Evolutionary conservation across 2,797 vertebrate species (phyloP).

Genomic region (Kryptopterus vitreolus): DNA sequence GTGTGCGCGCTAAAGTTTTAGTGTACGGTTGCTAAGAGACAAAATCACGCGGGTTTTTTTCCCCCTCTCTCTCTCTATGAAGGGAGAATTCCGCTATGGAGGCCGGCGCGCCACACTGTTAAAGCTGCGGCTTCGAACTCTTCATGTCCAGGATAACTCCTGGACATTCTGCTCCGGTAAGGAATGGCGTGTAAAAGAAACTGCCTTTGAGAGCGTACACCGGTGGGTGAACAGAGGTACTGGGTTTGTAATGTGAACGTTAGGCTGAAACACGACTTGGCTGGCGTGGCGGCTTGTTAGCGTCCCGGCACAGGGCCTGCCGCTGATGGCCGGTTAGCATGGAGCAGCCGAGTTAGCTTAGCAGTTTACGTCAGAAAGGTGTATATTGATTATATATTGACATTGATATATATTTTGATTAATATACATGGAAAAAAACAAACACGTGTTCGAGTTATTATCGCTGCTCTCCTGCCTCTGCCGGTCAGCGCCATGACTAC

Average conservation of each 20-base stretch:
- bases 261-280: no score
- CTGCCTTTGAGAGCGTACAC: no score
- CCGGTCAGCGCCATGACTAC: background rate
- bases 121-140: background rate
- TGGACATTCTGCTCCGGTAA: background rate
- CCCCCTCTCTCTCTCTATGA: no score
- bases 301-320: background rate
- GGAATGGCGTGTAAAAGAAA: background rate
- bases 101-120: background rate
- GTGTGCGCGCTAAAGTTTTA: no score
- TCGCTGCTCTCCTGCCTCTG: background rate
- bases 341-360: background rate
- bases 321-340: background rate
- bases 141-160: background rate
- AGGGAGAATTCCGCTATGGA: background rate
- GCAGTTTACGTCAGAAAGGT: background rate
- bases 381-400: background rate
- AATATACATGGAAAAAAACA: no score
- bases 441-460: background rate
- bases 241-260: background rate
- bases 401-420: background rate
- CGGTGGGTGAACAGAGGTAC: background rate
- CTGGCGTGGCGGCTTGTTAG: no score
- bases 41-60: conserved; percentile 27
- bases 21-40: conserved; percentile 30